Evolutionary conservation across 2,797 vertebrate species (phyloP).

Genomic region (Schizothorax lantsangensis): DNA sequence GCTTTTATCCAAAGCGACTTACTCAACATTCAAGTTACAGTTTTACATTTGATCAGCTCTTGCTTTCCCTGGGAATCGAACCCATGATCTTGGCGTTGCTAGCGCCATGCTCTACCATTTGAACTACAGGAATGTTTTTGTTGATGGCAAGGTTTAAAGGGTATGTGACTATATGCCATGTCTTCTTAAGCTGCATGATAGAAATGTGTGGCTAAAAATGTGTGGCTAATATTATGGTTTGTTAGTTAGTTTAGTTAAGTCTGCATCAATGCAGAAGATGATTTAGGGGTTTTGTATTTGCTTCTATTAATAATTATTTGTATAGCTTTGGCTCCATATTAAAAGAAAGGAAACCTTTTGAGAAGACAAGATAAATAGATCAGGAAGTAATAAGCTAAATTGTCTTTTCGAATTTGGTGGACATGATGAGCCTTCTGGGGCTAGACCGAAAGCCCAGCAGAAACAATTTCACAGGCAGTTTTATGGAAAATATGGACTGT

Average conservation of each 20-base stretch:
- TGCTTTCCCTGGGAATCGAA: no score
- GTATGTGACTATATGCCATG: neutral
- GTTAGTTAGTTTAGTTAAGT: neutral
- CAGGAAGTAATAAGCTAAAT: slow-evolving; percentile 5
- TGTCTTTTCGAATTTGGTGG: slow-evolving; percentile 5
- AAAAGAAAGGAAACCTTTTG: neutral
- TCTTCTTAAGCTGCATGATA: neutral
- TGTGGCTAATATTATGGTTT: neutral
- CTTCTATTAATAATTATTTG: slow-evolving; percentile 26
- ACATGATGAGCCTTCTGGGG: slow-evolving; percentile 2
- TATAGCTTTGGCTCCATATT: slow-evolving; percentile 36
- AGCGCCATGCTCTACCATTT: no score
- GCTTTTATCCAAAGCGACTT: no score
- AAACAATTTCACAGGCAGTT: neutral
- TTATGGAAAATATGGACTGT: neutral
- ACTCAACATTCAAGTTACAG: no score
- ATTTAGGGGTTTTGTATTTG: neutral
- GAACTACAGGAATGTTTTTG: neutral
- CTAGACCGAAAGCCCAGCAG: neutral
- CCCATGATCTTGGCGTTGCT: no score
- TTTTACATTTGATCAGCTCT: no score
- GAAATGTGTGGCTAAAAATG: no score
- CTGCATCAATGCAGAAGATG: neutral
- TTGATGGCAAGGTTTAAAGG: neutral
- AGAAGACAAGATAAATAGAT: neutral